Conservation (phyloP, 2,888 invertebrate genomes). For the Temnothorax rugatulus region DNA sequence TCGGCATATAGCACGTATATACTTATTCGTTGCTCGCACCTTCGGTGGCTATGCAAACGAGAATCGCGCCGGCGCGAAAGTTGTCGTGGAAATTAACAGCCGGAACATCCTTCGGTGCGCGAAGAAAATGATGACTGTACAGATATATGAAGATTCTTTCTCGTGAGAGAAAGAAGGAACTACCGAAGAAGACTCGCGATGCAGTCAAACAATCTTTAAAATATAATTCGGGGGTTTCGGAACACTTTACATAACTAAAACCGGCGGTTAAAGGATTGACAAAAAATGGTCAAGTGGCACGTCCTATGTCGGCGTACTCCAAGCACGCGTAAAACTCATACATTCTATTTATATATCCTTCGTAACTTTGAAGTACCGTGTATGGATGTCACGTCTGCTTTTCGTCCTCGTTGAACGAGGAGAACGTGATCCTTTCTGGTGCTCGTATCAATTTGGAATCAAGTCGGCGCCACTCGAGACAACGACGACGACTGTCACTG, state of each 20-base stretch:
- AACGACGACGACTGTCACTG: constrained; percentile 74
- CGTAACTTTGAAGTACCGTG: constrained; percentile 46
- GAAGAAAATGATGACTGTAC: neutral
- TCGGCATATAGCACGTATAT: constrained; percentile 1
- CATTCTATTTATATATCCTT: constrained; percentile 59
- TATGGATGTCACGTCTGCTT: constrained; percentile 67
- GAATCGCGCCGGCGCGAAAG: constrained; percentile 63
- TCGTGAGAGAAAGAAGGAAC: neutral
- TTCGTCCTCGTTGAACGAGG: constrained; percentile 65
- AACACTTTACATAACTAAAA: neutral
- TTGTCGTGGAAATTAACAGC: constrained; percentile 62
- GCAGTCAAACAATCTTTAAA: neutral
- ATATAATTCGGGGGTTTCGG: neutral
- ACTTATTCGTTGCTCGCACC: constrained; percentile 72
- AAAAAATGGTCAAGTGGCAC: constrained; percentile 29
- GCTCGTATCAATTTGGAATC: constrained; percentile 61
- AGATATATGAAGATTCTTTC: neutral
- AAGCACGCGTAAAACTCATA: constrained; percentile 43
- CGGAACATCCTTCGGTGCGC: constrained; percentile 34
- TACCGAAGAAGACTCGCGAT: neutral
- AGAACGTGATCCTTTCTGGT: constrained; percentile 57
- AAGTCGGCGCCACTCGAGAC: constrained; percentile 77
- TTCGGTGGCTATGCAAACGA: constrained; percentile 73
- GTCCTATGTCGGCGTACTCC: neutral
- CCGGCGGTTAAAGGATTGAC: constrained; percentile 30